Evolutionary conservation across 2,888 invertebrate genomes (phyloP).

Genomic region (Cheilosia scutellata): DNA sequence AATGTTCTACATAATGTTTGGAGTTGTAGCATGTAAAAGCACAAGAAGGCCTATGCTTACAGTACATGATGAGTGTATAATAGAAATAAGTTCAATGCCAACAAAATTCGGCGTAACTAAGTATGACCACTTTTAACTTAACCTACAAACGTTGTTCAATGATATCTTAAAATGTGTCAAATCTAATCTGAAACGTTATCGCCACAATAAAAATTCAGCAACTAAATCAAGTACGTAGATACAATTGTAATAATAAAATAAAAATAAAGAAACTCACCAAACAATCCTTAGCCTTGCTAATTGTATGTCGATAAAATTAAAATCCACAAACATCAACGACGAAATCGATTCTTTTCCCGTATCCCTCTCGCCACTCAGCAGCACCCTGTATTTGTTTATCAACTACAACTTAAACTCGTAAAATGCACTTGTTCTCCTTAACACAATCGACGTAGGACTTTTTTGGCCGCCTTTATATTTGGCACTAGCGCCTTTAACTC

Average conservation of each 20-base stretch:
- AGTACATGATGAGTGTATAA: too few relatives aligned
- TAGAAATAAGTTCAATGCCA: too few relatives aligned
- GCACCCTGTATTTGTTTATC: constrained; percentile 72
- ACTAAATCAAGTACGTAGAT: background rate
- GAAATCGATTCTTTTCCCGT: background rate
- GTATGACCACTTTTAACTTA: background rate
- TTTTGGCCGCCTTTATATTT: constrained; percentile 95
- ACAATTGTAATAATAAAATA: background rate
- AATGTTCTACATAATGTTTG: too few relatives aligned
- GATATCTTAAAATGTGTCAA: background rate
- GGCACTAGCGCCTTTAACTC: constrained; percentile 93
- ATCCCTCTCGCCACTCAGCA: constrained; percentile 61
- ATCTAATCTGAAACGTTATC: constrained; percentile 9
- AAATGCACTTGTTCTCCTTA: constrained; percentile 67
- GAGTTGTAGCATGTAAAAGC: too few relatives aligned
- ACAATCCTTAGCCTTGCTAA: constrained; percentile 58
- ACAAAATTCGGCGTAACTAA: too few relatives aligned
- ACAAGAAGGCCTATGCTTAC: too few relatives aligned
- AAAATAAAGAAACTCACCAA: constrained; percentile 33
- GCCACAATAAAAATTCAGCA: background rate
- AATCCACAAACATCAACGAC: constrained; percentile 18
- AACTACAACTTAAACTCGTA: constrained; percentile 63
- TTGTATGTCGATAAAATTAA: constrained; percentile 5
- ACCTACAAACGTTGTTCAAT: background rate
- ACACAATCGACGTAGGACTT: constrained; percentile 87